These are phyloP conservation scores for Sialis lutaria DNA, from an alignment of 2,888 invertebrate genomes.

Conservation along the genomic window DNA sequence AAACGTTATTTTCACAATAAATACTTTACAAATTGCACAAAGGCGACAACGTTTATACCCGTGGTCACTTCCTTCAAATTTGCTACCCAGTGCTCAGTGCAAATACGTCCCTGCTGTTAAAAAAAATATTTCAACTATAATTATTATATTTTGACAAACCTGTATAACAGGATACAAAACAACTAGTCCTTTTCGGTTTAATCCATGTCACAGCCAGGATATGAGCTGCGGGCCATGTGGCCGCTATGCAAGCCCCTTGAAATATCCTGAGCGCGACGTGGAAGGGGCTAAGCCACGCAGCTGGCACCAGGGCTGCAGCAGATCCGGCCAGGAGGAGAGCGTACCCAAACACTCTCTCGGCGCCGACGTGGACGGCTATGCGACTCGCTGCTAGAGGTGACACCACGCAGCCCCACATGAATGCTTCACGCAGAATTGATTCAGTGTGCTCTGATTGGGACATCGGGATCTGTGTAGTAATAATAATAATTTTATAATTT, in stretches of 20 bases:
- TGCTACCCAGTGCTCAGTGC: background rate
- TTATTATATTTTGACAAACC: constrained; percentile 19
- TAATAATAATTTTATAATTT: background rate
- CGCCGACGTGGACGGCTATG: constrained; percentile 35
- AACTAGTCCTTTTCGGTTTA: constrained; percentile 33
- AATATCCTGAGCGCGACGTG: constrained; percentile 34
- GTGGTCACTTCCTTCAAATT: background rate
- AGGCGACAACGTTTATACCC: no score
- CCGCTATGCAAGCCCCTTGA: constrained; percentile 37
- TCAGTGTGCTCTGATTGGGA: constrained; percentile 34
- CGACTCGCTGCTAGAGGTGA: constrained; percentile 35
- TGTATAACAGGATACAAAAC: constrained; percentile 36
- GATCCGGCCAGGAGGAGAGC: constrained; percentile 36
- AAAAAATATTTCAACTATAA: background rate
- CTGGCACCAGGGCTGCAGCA: constrained; percentile 33
- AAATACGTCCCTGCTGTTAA: background rate
- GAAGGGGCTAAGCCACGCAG: constrained; percentile 36
- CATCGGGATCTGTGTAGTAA: constrained; percentile 23
- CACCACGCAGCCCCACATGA: constrained; percentile 36
- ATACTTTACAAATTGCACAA: no score
- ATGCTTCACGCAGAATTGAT: constrained; percentile 34
- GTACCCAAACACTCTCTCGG: constrained; percentile 33
- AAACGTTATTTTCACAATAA: no score
- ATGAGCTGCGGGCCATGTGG: constrained; percentile 39
- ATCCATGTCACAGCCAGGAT: constrained; percentile 41